Base-by-base conservation (phyloP, 2,888 invertebrate genomes). In the Hirtodrosophila histrioides region DNA sequence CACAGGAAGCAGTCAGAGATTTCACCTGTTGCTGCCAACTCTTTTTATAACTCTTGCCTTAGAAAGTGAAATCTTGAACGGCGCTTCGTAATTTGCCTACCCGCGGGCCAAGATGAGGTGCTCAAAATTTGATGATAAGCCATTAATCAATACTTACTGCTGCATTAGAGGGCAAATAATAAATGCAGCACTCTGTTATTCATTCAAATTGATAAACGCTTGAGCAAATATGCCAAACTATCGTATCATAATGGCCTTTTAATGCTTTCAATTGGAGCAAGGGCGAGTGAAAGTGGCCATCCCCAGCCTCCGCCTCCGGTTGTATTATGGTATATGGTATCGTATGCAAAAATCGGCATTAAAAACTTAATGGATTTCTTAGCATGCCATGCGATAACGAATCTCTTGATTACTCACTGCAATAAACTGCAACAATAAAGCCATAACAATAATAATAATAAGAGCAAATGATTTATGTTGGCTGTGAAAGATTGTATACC, bases 1-100 rank as follows among this genome's bases (percentile, higher is more conserved):
- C 64, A 88, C 84, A 84, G 88, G 88, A 84, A 84, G 78, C 73
- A 67, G 46, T 31, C 31, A 43, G 17, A 72, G 85, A 85, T 88
- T 85, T 88, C 84, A 84, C 84, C 87, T 86, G 85, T 58, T 64
- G 65, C 58, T 57, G 55, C 45, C 54, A 66, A 50, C 70, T 70
- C 54, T 58, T 63, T 53, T 51, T 66, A 56, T 57, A 27, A 27
- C 55, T 49, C 41, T 66, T 43, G 71, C 57, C 67, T 86, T 67
- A 69, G 88, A 84, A 84, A 84, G 84, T 88, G 84, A 84, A 84
- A 84, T 61, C 77, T 78, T 68, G 7, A 75, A 74, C 70, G 62
- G 63, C 67, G 43, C 57, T 66, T 74, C 6, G 66, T 75, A 77
- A 74, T 77, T 77, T 74, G 53, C 62, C 61, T 60, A 29, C 48